Percentiles rank a stretch among this genome's conserved stretches.
Conservation (phyloP, 2,113 vertebrate genomes). For the Merops nubicus region DNA sequence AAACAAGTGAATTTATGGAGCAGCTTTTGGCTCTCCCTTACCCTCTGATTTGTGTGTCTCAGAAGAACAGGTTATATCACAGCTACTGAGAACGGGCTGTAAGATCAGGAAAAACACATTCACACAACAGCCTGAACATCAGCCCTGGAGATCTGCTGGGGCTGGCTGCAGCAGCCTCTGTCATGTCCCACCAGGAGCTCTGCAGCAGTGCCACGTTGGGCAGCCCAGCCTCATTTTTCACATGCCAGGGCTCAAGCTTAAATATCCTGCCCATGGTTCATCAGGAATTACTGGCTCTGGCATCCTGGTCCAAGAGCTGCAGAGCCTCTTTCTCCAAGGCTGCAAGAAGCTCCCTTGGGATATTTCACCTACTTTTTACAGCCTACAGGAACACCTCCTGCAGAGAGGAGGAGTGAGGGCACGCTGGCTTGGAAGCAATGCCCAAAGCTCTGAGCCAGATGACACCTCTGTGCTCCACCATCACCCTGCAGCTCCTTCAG, state of each 20-base stretch:
- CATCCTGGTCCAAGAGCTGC: too few species aligned
- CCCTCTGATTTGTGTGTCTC: constrained; percentile 2
- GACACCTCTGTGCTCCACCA: background rate
- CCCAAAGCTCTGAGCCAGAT: background rate
- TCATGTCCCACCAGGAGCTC: background rate
- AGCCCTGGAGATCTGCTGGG: background rate
- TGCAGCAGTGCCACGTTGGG: accelerated
- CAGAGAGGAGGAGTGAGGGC: background rate
- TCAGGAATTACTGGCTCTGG: too few species aligned
- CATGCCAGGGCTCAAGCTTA: background rate
- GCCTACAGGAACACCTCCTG: background rate
- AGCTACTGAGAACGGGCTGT: background rate
- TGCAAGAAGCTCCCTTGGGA: background rate
- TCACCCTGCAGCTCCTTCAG: accelerated
- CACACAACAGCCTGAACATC: background rate
- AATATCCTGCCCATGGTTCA: background rate
- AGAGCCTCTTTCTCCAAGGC: background rate
- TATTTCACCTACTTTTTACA: background rate
- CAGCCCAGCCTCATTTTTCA: background rate
- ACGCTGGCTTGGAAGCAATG: accelerated
- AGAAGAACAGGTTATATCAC: background rate
- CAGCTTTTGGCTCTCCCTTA: background rate
- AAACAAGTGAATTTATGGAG: constrained; percentile 38
- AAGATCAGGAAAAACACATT: background rate
- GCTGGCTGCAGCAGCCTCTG: background rate